Evolutionary conservation across 2,888 invertebrate species (phyloP).

Genomic region (Netelia melanura): DNA sequence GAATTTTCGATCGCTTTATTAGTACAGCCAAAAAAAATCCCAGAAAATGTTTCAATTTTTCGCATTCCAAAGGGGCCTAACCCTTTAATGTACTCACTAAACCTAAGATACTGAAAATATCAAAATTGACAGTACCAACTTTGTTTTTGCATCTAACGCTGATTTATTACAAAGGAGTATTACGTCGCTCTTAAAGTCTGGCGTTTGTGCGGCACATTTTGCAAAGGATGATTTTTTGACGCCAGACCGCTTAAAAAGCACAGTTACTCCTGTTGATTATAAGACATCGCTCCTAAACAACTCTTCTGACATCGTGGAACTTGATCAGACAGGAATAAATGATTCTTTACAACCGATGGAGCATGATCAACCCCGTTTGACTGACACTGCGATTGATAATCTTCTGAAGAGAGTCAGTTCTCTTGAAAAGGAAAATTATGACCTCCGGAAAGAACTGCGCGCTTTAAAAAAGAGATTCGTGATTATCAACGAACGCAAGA

Average conservation of each 20-base stretch:
- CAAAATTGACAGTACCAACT: background rate
- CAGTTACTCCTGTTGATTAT: constrained; percentile 18
- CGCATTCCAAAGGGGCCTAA: background rate
- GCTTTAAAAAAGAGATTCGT: constrained; percentile 20
- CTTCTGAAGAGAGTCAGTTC: constrained; percentile 5
- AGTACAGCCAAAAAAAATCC: background rate
- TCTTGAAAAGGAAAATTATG: constrained; percentile 12
- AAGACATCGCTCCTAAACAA: background rate
- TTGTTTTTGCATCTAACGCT: constrained; percentile 8
- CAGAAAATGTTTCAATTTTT: background rate
- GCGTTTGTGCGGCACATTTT: constrained; percentile 4
- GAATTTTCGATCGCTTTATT: background rate
- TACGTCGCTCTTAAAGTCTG: constrained; percentile 13
- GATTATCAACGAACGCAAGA: constrained; percentile 13
- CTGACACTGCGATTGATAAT: constrained; percentile 9
- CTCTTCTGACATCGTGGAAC: constrained; percentile 16
- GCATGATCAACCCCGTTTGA: constrained; percentile 22
- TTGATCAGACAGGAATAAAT: constrained; percentile 17
- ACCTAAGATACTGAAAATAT: constrained; percentile 8
- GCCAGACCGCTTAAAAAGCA: constrained; percentile 12
- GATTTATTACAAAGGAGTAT: constrained; percentile 20
- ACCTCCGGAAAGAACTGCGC: constrained; percentile 24
- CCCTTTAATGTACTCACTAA: background rate
- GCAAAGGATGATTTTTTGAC: constrained; percentile 12
- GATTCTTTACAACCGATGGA: constrained; percentile 16